A percentile compares a stretch with the other conserved stretches of the same genome.
Evolutionary conservation across 2,797 vertebrate species (phyloP).

Genomic region (Pseudochromis fuscus): DNA sequence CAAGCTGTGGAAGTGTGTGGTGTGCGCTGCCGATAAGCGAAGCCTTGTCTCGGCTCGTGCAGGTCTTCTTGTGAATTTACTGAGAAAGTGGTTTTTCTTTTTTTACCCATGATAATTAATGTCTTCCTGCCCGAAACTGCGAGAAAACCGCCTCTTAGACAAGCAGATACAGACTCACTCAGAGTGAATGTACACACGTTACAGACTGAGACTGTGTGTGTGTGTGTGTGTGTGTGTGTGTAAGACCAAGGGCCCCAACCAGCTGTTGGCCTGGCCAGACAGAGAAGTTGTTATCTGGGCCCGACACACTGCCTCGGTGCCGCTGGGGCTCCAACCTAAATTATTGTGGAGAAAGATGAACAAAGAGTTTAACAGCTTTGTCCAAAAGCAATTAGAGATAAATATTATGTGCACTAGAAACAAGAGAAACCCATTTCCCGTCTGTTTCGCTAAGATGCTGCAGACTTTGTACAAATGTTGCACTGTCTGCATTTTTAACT

Average conservation of each 20-base stretch:
- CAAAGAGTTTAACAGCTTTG: neutral
- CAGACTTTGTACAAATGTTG: no score
- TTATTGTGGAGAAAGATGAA: slow-evolving; percentile 3
- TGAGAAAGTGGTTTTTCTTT: slow-evolving; percentile 9
- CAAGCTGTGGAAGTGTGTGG: slow-evolving; percentile 2
- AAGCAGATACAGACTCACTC: neutral
- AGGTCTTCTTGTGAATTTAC: slow-evolving; percentile 16
- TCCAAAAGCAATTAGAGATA: no score
- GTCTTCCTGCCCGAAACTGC: slow-evolving; percentile 43
- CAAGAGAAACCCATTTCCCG: no score
- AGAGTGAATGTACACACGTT: neutral
- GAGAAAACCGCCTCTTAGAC: slow-evolving; percentile 11
- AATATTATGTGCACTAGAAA: no score
- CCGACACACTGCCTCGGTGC: neutral
- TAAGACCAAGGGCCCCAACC: no score
- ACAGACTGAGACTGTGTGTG: neutral
- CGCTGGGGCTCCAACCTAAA: slow-evolving; percentile 12
- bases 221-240: neutral
- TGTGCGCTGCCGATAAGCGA: slow-evolving; percentile 19
- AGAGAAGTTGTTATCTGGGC: slow-evolving; percentile 31
- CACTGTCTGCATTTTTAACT: no score
- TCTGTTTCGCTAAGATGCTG: no score
- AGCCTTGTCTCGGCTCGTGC: neutral
- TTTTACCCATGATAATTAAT: slow-evolving; percentile 35
- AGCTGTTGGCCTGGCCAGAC: slow-evolving; percentile 8